These are phyloP conservation scores for Scrobipalpa atriplicella DNA, from an alignment of 2,888 invertebrate species.

Conservation along the genomic window DNA sequence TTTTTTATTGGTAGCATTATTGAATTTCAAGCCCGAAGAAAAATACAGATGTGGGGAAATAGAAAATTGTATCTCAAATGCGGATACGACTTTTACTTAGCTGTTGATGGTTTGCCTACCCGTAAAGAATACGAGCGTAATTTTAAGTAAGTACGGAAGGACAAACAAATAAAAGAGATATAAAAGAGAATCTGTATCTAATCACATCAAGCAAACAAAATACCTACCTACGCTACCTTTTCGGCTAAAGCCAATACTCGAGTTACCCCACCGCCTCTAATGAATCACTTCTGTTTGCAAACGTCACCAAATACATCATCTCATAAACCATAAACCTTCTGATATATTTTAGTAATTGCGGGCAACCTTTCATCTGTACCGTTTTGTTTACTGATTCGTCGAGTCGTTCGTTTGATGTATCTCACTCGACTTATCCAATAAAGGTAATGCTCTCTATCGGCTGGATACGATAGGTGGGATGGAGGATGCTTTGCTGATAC, in stretches of 20 bases:
- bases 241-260: background rate
- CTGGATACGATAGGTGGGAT: background rate
- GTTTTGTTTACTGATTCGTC: slow-evolving; percentile 25
- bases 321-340: background rate
- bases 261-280: background rate
- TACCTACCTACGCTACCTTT: background rate
- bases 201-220: slow-evolving; percentile 10
- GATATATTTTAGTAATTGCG: slow-evolving; percentile 23
- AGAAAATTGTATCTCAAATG: no score
- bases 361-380: slow-evolving; percentile 23
- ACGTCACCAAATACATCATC: background rate
- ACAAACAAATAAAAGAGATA: background rate
- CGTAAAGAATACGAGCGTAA: no score
- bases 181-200: background rate
- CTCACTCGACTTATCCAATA: slow-evolving; percentile 72
- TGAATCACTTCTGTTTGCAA: slow-evolving; percentile 11
- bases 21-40: no score
- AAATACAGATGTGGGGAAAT: no score
- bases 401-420: slow-evolving; percentile 66
- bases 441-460: slow-evolving; percentile 63
- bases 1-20: no score
- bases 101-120: no score
- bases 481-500: slow-evolving; percentile 4
- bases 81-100: no score
- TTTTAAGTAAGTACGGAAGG: no score